Base-by-base conservation (phyloP, 2,888 invertebrate genomes). In the Fragum fragum region DNA sequence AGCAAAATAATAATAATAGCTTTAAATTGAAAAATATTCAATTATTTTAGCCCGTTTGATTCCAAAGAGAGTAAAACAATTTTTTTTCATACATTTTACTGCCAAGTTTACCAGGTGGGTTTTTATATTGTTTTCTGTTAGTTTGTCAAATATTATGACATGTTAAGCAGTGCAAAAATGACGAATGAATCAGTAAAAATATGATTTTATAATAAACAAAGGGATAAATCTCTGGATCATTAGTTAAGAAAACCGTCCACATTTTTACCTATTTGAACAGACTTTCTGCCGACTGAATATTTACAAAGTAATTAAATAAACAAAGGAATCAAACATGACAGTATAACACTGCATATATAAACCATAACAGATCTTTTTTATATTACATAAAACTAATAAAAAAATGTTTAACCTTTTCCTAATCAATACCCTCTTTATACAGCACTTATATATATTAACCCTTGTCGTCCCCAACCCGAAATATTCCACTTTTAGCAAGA, bases 281-380 rank as follows among this genome's bases (percentile, higher is more conserved):
- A 66, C 66, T 66, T 66, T 36, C 42, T 66, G 66, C 66, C 42
- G 66, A 66, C 66, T 66, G 66, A 26, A 36, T 59, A 47, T 36
- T 74, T 63, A 79, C 55, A 79, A 39, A 55, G 53, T 79, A 75
- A 79, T 79, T 79, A 79, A 79, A 70, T 32, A 61, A 66, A 74
- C 61, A 74, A 79, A 53, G 63, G 66, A 53, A 28, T 11, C 52
- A 70, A 63, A 75, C 32, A 28, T 39, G 55, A 71, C 53, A 66
- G 66, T 39, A 66, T 23, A 32, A 66, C 66, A 39, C 14, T 66
- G 42, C 66, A 66, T 21, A 42, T 66, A 14, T 57, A 57, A 57
- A 57, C 28, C 57, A 14, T 18, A 57, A 57, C 57, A 57, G 26
- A 28, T 14, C 26, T 57, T 23, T 57, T 21, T 14, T 57, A 23